Conservation (phyloP, 2,797 vertebrate species). For the Siniperca undulata region DNA sequence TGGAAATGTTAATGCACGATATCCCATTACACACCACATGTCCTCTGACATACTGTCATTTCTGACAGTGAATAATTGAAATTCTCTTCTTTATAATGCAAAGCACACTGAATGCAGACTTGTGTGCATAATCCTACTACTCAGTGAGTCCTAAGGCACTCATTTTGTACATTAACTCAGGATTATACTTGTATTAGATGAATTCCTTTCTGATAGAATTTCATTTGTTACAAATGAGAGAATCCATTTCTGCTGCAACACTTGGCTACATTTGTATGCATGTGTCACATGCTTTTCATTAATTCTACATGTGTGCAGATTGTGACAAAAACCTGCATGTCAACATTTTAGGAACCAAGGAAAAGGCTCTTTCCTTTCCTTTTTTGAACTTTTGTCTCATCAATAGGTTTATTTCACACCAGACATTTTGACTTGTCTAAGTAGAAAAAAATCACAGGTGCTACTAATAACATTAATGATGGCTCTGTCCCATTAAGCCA, state of each 20-base stretch:
- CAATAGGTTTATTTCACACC: neutral
- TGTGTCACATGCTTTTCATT: constrained; percentile 10
- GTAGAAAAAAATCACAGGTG: neutral
- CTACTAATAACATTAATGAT: no score
- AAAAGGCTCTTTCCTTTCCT: neutral
- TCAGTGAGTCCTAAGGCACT: constrained; percentile 27
- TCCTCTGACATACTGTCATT: constrained; percentile 37
- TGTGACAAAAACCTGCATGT: neutral
- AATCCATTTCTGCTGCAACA: constrained; percentile 39
- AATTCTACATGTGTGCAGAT: constrained; percentile 22
- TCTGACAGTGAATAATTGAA: constrained; percentile 47
- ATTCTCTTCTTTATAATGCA: constrained; percentile 44
- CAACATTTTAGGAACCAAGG: neutral
- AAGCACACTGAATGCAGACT: constrained; percentile 12
- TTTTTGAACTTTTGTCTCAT: neutral
- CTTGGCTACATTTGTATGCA: constrained; percentile 15
- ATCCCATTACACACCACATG: constrained; percentile 30
- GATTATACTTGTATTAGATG: constrained; percentile 41
- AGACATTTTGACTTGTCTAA: neutral
- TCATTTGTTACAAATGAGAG: constrained; percentile 43
- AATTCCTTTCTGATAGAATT: constrained; percentile 41
- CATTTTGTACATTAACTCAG: constrained; percentile 45
- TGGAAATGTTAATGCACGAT: neutral
- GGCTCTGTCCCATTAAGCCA: no score
- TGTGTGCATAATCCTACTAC: constrained; percentile 49